Base-by-base conservation (phyloP, 2,888 invertebrate species). In the Andrena bucephala region DNA sequence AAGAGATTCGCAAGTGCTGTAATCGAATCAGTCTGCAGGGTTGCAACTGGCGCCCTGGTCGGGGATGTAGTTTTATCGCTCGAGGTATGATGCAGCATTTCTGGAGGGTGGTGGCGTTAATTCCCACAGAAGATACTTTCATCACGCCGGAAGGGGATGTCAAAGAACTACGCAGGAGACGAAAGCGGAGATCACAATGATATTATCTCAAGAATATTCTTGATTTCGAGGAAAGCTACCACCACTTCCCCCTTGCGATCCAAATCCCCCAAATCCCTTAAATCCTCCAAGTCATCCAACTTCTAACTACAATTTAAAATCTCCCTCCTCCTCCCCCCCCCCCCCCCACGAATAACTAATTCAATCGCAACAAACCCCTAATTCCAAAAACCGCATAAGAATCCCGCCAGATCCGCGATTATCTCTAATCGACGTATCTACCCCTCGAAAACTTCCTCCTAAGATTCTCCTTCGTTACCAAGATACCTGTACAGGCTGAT, bases 31-130 rank as follows among this genome's bases (percentile, higher is more conserved):
- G 62, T 20, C 52, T 16, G 52, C 29, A 36, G 27, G 13, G 8
- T 52, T 20, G 31, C 52, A 70, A 63, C 69, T 76, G 52, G 42
- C 52, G 16, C 10, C 13, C 20, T n/a, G 10, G 5, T 8, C 24
- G 33, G n/a, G 31, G n/a, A 73, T 66, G 29, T n/a, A 54, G 36
- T 73, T 73, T 66, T 73, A 57, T 73, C 54, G 36, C n/a, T 13
- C 13, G n/a, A 27, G n/a, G n/a, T 24, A n/a, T 16, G 24, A 59
- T 68, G 67, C 42, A 67, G 67, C 29, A 57, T 67, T 5, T 20
- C 1, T n/a, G 5, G 20, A 4, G 36, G 1, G 0, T 13, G 2
- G 2, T 36, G 20, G 16, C 29, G 36, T 66, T 67, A 42, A 73
- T 67, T 71, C 50, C 71, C 29, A 20, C 42, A 29, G 7, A 24